Conservation (phyloP, 2,113 vertebrate genomes). For the Chionis minor region DNA sequence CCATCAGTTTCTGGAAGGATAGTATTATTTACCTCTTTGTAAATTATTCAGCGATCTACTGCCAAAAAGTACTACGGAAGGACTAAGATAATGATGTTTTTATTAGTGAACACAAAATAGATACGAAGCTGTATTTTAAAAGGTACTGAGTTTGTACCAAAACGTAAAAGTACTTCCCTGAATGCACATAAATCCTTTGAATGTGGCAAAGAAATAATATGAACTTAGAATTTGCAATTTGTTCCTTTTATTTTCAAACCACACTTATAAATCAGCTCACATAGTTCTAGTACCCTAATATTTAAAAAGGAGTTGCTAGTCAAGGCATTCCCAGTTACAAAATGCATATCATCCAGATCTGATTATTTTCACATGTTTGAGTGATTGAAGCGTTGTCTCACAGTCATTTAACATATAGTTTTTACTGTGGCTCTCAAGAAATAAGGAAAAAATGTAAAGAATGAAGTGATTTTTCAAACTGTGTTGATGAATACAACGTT, state of each 20-base stretch:
- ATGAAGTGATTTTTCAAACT: not conserved
- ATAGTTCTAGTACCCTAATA: not conserved
- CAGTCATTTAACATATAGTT: not conserved
- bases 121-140: not conserved
- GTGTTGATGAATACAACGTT: not conserved
- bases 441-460: not conserved
- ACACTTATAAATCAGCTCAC: not conserved
- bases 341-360: not conserved
- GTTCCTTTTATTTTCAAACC: not conserved
- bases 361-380: not conserved
- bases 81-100: not conserved
- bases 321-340: not conserved
- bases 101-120: not conserved
- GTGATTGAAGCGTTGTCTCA: not conserved
- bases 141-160: not conserved
- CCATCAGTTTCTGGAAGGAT: not conserved
- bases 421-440: not conserved
- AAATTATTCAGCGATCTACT: not conserved
- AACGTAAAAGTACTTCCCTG: not conserved
- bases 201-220: not conserved
- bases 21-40: not conserved
- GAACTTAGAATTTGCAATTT: not conserved
- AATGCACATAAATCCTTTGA: not conserved
- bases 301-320: not conserved
- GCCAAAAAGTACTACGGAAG: not conserved